Evolutionary conservation across 2,113 vertebrate genomes (phyloP).

Genomic region (Dicerorhinus sumatrensis): DNA sequence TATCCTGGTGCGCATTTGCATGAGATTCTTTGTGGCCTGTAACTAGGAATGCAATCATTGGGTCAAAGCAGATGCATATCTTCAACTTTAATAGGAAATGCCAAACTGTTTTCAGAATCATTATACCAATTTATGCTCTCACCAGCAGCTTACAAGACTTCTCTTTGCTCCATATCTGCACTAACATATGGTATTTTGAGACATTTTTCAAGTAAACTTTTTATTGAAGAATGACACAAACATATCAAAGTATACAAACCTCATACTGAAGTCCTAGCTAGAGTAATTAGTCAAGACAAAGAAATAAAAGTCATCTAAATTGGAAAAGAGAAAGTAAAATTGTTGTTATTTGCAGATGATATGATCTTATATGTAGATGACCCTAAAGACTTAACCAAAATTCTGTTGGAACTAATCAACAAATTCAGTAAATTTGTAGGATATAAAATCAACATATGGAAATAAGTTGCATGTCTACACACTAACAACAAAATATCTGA

Average conservation of each 20-base stretch:
- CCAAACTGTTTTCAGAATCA: not conserved
- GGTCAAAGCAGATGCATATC: not conserved
- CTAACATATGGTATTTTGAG: not conserved
- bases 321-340: not conserved
- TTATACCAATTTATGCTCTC: not conserved
- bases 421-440: not conserved
- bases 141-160: not conserved
- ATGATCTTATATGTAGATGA: not conserved
- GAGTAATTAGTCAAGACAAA: not conserved
- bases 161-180: not conserved
- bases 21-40: slow-evolving; percentile 44
- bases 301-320: not conserved
- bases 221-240: not conserved
- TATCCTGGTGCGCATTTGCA: not conserved
- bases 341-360: not conserved
- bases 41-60: not conserved
- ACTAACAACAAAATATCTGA: not conserved
- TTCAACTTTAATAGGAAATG: not conserved
- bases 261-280: not conserved
- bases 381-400: not conserved
- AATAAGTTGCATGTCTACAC: not conserved
- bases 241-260: not conserved
- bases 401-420: not conserved
- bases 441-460: not conserved
- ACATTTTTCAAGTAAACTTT: not conserved